Evolutionary conservation across 2,113 vertebrate species (phyloP), one percentile per base, ranked within the genome.

Genomic region (Cyprinodon brontotheroides): DNA sequence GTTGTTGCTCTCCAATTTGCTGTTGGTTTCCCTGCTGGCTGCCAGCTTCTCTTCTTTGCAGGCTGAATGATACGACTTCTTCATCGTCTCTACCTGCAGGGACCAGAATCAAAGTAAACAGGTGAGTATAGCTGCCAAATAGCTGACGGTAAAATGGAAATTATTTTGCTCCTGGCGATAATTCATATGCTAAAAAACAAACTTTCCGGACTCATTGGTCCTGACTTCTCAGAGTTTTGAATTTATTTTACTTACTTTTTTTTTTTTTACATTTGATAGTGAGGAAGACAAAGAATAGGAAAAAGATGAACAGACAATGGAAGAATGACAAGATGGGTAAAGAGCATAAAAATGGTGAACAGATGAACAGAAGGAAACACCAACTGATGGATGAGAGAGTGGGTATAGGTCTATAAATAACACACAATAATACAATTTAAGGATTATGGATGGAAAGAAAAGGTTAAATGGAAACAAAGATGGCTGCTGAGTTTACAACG

Each of bases 41-140:
- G 98, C 98, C 78, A 97, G 80, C 60, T 99, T 99, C 91, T 99
- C 98, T 76, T 99, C 98, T 76, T 98, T 99, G 80, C 97, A 99
- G 1, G 98, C 97, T 0, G 94, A 89, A n/a, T 99, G 97, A 86
- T 97, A 96, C 0, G 94, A 86, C 84, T 99, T 99, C 92, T 99
- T 99, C 74, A 95, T 91, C 6, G 92, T 93, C 75, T 99, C 98
- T 75, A 99, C 94, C 98, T 99, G 65, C 67, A 36, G 36, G 41
- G 17, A 66, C 48, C 6, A 50, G 50, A 29, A 20, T n/a, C 20
- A 45, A 63, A 9, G 50, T 20, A 53, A 53, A 45, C 43, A 53
- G 48, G 48, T 45, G 2, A 45, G 43, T 45, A 10, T 45, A 45
- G 43, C 43, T 45, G 43, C 43, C 5, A 53, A 12, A 4, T 17